Base-by-base conservation (phyloP, 1,140 invertebrate species). In the Trialeurodes vaporariorum region DNA sequence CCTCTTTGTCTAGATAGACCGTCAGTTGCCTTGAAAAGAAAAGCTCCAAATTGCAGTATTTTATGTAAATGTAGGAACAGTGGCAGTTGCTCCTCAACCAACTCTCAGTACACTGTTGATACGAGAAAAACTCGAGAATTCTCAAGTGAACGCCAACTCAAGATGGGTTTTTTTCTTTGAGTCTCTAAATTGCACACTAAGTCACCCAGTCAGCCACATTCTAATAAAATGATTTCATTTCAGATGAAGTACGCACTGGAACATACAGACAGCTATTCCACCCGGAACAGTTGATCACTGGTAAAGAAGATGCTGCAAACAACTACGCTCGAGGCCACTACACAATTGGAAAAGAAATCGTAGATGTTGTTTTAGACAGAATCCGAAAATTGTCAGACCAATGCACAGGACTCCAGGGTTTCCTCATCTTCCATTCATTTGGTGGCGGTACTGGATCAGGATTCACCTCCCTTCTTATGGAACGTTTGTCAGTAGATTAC, bases 361-460 rank as follows among this genome's bases (percentile, higher is more conserved):
- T 92, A 9, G 86, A 87, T 63, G 77, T 84, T 2, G 88, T 90
- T 11, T 80, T 90, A 73, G 85, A 89, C 72, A 77, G 84, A 13
- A 81, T 90, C 61, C 78, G 87, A 58, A 89, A 90, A 74, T 77
- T 90, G 61, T 84, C 89, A 27, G 91, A 93, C 72, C 87, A 91
- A 74, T 93, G 91, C 75, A 86, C 87, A 26, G 88, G 90, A 22
- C 75, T 87, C 25, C 91, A 93, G 77, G 91, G 89, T 2, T 92
- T 93, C 73, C 79, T 94, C 1, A 85, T 93, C 67, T 93, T 95
- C 78, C 90, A 93, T 70, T 87, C 90, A 0, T 94, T 96, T 76
- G 93, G 94, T 60, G 94, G 93, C 61, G 93, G 93, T 9, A 95
- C 93, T 34, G 93, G 93, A 12, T 86, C 84, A 61, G 86, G 86